Base-by-base conservation (phyloP, 2,797 vertebrate genomes). In the Cossypha caffra region DNA sequence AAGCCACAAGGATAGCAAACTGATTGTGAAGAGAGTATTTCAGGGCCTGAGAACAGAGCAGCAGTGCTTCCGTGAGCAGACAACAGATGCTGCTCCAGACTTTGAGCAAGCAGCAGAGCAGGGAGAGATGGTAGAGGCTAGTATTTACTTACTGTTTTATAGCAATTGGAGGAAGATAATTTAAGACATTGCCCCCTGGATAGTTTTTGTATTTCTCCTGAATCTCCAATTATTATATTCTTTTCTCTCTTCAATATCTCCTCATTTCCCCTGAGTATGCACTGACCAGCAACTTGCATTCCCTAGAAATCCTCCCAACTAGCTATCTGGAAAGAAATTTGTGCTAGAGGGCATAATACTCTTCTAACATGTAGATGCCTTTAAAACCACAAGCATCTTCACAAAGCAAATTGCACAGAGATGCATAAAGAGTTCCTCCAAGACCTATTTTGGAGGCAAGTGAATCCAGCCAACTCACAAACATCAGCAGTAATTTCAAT, bases 351-450 rank as follows among this genome's bases (percentile, higher is more conserved):
- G 88, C 88, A 94, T 50, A 96, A 92, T 43, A 66, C 66, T 86
- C 43, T 73, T 71, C 55, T 82, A 90, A 77, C n/a, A 88, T 26
- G 75, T 25, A 92, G 59, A 94, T 94, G 85, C 66, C 58, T 97
- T 91, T 58, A 87, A 94, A 96, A 93, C 91, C 93, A 88, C 79
- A 92, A 96, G 86, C 89, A 69, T 91, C 73, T 88, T 93, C 86
- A 74, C 84, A 93, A 88, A 90, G 79, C 69, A 91, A 90, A 96
- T 11, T 90, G 61, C 35, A 90, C 2, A 11, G 80, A 96, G 80
- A 63, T 95, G 81, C 83, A 93, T 17, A 47, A 95, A 88, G 71
- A 89, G 95, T 66, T 93, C 71, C 63, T 86, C 74, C 43, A 81
- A 90, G 88, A 84, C 54, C 35, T 83, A 74, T 81, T 88, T 67